Evolutionary conservation across 2,888 invertebrate genomes (phyloP).

Genomic region (Hypolimnas misippus): DNA sequence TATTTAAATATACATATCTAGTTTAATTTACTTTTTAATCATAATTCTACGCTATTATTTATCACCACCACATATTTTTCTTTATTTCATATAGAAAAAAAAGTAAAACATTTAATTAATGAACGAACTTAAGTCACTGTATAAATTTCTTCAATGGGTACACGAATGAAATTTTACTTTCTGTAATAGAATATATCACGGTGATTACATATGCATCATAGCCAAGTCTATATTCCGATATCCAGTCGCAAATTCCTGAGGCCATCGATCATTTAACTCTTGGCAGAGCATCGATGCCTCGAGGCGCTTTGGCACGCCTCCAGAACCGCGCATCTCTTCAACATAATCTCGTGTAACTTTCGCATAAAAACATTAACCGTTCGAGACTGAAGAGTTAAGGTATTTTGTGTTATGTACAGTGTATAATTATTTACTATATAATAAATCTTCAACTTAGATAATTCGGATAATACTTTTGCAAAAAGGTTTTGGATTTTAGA

Average conservation of each 20-base stretch:
- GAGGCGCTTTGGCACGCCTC: constrained; percentile 47
- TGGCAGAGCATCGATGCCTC: constrained; percentile 47
- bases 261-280: constrained; percentile 50
- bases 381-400: background rate
- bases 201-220: constrained; percentile 3
- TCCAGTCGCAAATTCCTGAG: constrained; percentile 46
- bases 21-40: too few relatives aligned
- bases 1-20: too few relatives aligned
- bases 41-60: too few relatives aligned
- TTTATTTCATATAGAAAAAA: too few relatives aligned
- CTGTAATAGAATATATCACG: constrained; percentile 2
- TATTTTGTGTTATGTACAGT: background rate
- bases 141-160: too few relatives aligned
- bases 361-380: constrained; percentile 28
- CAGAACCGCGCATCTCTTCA: constrained; percentile 42
- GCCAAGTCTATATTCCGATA: constrained; percentile 39
- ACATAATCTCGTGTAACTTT: constrained; percentile 43
- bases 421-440: background rate
- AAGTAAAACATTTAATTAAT: too few relatives aligned
- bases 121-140: too few relatives aligned
- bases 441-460: too few relatives aligned
- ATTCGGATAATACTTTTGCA: too few relatives aligned
- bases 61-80: too few relatives aligned
- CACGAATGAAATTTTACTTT: background rate
- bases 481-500: too few relatives aligned